Evolutionary conservation across 2,888 invertebrate genomes (phyloP), one percentile per base, ranked within the genome.

Genomic region (Conchocele bisecta): DNA sequence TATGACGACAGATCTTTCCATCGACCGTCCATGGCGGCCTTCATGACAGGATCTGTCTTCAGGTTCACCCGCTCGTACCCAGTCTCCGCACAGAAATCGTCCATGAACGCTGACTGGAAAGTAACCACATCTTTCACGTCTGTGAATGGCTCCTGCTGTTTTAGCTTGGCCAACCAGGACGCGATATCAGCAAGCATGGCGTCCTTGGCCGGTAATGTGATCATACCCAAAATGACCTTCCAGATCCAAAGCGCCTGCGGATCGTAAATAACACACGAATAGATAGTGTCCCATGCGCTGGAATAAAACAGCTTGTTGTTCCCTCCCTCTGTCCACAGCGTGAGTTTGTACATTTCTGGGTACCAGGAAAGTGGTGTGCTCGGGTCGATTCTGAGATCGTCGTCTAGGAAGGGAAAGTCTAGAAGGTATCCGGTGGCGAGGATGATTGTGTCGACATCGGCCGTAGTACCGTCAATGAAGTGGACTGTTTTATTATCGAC

Each of bases 271-370:
- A 20, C 22, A n/a, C 20, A 31, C 3, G 9, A 1, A 11, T 15
- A 51, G 2, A 51, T 5, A 33, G 31, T 51, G 22, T 51, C 9
- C 22, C 17, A 9, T 22, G 35, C 3, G 4, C 51, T 35, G 22
- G 35, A n/a, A 31, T 31, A 51, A 31, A 51, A 33, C 5, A 51
- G 33, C 20, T 51, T 46, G 46, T 46, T 20, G 28, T 46, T 46
- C 4, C 46, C 46, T 11, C 22, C 46, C 7, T 46, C 15, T 3
- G 28, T 7, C 24, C 6, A 9, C n/a, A 42, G 42, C 7, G 22
- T 42, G 7, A 17, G 17, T 42, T 42, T 42, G n/a, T 42, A 46
- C 20, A 46, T 24, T 5, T 46, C 46, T 26, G 46, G 51, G 13
- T 51, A 51, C 20, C 15, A 51, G n/a, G n/a, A n/a, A 7, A 31